Evolutionary conservation across 2,888 invertebrate species (phyloP).

Genomic region (Hanleya hanleyi): DNA sequence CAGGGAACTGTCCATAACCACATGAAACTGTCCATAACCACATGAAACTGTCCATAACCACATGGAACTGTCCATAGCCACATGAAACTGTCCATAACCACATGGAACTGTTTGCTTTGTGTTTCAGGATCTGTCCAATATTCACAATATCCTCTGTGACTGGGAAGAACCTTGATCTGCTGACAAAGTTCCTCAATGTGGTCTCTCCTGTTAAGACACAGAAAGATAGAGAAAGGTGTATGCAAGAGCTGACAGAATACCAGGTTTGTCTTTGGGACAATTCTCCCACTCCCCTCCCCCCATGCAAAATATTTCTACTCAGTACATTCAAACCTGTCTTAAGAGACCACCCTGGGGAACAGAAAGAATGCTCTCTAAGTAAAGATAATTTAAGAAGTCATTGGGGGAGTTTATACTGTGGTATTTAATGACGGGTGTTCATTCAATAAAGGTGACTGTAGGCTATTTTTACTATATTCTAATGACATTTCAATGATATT

Average conservation of each 20-base stretch:
- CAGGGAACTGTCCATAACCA: no score
- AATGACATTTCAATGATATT: no score
- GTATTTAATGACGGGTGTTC: no score
- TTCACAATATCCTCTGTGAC: constrained; percentile 88
- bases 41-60: no score
- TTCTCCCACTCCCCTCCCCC: background rate
- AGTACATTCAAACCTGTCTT: background rate
- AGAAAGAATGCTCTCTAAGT: no score
- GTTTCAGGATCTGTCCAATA: constrained; percentile 73
- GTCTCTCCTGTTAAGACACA: constrained; percentile 75
- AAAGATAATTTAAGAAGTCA: background rate
- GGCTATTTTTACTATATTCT: no score
- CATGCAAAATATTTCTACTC: background rate
- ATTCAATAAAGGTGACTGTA: no score
- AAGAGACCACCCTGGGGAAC: no score
- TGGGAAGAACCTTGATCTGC: constrained; percentile 84
- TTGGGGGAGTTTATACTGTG: background rate
- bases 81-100: no score
- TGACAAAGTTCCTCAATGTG: constrained; percentile 90
- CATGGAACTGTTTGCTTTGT: no score
- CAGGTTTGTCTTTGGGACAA: constrained; percentile 43
- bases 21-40: no score
- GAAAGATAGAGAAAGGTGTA: constrained; percentile 81
- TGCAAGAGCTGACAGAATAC: constrained; percentile 76
- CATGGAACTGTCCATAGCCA: no score